Base-by-base conservation (phyloP, 2,113 vertebrate genomes). In the Rafetus swinhoei region DNA sequence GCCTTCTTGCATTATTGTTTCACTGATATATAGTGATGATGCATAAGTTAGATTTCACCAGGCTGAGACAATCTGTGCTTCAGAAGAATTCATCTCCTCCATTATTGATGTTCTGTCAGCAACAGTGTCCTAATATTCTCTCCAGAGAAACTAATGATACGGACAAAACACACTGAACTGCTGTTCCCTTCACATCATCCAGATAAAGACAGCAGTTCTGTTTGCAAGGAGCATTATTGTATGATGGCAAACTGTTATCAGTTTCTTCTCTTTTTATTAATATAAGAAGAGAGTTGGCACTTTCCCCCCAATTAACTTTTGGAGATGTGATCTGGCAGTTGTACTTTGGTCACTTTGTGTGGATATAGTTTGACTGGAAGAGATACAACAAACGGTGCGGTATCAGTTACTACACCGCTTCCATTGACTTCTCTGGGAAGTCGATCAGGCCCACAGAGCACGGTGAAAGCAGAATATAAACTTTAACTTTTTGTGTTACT, bases 81-180 rank as follows among this genome's bases (percentile, higher is more conserved):
- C 69, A 32, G 82, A 80, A 90, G 79, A 82, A 92, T 95, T 94
- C 84, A 53, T 93, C 89, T 93, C 84, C 54, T 45, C 54, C 1
- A 0, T 95, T 93, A 94, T 24, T 93, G 95, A 85, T 81, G 13
- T 89, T 90, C 93, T 62, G 24, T 90, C 56, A 16, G 88, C 62
- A 89, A 89, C 81, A 77, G 77, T 15, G 19, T 50, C 84, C 82
- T 45, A 53, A 76, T 81, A 85, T 90, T 96, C 89, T 95, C 94
- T 92, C 92, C 57, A 55, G 90, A 95, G 90, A 88, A 95, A 87
- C 81, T 77, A 90, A 92, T 53, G 74, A 91, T 9, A 27, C 93
- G 93, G 95, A 96, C 77, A 95, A 95, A 95, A 97, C 55, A 27
- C 82, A 84, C 54, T 0, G 8, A 90, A 54, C 89, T 93, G 91